Evolutionary conservation across 1,140 invertebrate genomes (phyloP).

Genomic region (Megalopta genalis): DNA sequence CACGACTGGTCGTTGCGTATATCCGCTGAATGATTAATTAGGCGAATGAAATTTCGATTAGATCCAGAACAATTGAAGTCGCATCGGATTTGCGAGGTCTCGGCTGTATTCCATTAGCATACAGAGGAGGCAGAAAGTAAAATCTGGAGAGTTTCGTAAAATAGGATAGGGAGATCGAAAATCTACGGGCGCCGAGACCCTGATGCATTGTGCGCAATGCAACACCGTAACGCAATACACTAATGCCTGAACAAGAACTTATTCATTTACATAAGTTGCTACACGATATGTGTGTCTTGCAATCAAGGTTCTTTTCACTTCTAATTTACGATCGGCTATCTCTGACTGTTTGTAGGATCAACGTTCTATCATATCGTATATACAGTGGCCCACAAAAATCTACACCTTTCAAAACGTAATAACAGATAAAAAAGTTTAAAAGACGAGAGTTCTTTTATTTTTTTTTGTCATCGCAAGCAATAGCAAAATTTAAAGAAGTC

Average conservation of each 20-base stretch:
- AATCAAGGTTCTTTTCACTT: constrained; percentile 15
- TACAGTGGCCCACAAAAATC: no score
- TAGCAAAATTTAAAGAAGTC: no score
- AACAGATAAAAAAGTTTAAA: no score
- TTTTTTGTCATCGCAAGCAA: no score
- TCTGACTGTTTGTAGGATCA: not conserved
- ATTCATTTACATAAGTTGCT: constrained; percentile 24
- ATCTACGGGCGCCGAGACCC: not conserved
- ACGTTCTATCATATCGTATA: no score
- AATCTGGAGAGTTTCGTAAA: constrained; percentile 21
- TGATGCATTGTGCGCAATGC: constrained; percentile 12
- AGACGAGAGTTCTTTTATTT: no score
- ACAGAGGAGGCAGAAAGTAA: not conserved
- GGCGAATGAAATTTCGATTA: not conserved
- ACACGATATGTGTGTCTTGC: constrained; percentile 4
- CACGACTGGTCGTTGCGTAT: no score
- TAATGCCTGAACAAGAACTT: constrained; percentile 17
- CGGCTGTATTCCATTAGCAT: not conserved
- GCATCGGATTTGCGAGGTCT: not conserved
- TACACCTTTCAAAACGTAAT: no score
- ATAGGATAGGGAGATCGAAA: constrained; percentile 8
- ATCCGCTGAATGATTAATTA: not conserved
- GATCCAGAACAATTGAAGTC: not conserved
- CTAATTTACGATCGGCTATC: not conserved
- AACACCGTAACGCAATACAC: constrained; percentile 33